Percentiles rank a stretch among this genome's conserved stretches.
phyloP scores from a whole-genome alignment of 2,888 invertebrate species.

The Antheraea yamamai region DNA sequence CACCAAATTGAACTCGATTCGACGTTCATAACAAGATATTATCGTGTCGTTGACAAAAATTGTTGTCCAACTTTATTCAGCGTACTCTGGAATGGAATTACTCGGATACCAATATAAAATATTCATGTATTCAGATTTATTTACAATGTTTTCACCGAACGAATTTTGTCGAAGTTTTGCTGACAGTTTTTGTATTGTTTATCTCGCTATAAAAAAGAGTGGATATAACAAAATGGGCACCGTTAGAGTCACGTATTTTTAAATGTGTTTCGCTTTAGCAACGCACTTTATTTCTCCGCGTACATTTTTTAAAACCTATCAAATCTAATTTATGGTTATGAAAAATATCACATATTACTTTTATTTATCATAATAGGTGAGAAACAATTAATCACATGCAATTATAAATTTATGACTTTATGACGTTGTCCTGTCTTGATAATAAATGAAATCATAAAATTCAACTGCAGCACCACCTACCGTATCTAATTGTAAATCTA shows the following conservation, averaged over 20 bases:
- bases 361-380: too few relatives aligned
- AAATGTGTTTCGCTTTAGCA: too few relatives aligned
- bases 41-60: background rate
- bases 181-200: background rate
- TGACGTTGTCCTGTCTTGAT: too few relatives aligned
- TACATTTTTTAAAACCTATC: too few relatives aligned
- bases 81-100: background rate
- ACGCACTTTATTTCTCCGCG: too few relatives aligned
- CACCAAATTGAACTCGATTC: background rate
- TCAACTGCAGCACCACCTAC: too few relatives aligned
- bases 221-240: background rate
- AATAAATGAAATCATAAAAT: too few relatives aligned
- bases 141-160: background rate
- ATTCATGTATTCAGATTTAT: conserved; percentile 1
- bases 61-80: background rate
- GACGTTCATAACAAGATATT: background rate
- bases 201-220: background rate
- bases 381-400: too few relatives aligned
- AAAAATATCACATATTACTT: too few relatives aligned
- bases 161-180: background rate
- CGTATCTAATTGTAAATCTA: too few relatives aligned
- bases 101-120: background rate
- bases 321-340: too few relatives aligned
- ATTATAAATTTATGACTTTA: too few relatives aligned
- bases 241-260: background rate